Conservation (phyloP, 2,113 vertebrate genomes). For the Nesoenas mayeri region DNA sequence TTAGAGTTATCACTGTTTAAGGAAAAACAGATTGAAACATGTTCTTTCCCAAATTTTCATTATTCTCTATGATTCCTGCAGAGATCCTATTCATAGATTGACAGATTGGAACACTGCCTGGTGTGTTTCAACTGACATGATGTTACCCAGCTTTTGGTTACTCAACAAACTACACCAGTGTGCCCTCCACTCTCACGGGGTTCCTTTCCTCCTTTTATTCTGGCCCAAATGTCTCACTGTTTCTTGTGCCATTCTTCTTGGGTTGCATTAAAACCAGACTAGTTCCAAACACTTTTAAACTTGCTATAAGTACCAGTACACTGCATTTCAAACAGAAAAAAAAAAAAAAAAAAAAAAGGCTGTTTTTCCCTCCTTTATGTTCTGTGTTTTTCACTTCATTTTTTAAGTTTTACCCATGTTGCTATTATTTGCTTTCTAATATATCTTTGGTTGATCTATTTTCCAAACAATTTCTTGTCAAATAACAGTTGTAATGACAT, state of each 20-base stretch:
- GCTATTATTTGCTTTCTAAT: background rate
- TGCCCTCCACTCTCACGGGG: background rate
- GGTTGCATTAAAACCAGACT: background rate
- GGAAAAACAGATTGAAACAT: background rate
- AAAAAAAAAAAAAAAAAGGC: background rate
- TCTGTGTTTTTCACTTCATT: background rate
- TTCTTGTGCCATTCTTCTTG: background rate
- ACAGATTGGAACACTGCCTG: background rate
- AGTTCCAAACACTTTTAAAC: background rate
- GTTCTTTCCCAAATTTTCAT: background rate
- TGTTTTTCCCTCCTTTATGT: background rate
- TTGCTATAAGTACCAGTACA: background rate
- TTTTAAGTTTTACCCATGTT: background rate
- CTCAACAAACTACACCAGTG: background rate
- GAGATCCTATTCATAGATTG: background rate
- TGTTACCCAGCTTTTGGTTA: background rate
- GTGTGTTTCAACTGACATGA: background rate
- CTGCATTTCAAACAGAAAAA: background rate
- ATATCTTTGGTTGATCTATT: background rate
- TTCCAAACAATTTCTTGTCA: background rate
- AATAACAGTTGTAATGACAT: background rate
- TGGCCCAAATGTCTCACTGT: background rate
- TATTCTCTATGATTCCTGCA: background rate
- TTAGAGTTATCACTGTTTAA: background rate
- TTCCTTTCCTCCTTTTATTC: background rate